Evolutionary conservation across 2,888 invertebrate species (phyloP).

Genomic region (Nycteola revayana): DNA sequence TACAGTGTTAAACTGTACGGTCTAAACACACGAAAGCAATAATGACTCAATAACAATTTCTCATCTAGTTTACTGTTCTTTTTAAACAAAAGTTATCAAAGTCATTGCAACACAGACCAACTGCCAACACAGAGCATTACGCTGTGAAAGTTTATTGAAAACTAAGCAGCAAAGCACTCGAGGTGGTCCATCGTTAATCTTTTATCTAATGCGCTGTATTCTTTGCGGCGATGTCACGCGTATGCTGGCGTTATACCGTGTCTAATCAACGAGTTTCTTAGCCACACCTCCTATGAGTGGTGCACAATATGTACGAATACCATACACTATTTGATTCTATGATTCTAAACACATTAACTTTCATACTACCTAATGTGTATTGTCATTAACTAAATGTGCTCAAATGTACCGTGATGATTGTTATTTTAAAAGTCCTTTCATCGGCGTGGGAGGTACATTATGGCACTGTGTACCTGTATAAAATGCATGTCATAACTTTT

Average conservation of each 20-base stretch:
- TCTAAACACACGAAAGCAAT: too few relatives aligned
- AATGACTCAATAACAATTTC: too few relatives aligned
- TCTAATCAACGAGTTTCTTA: slow-evolving; percentile 43
- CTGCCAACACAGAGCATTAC: slow-evolving; percentile 1
- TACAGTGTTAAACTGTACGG: too few relatives aligned
- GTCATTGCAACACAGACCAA: too few relatives aligned
- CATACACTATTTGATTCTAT: slow-evolving; percentile 39
- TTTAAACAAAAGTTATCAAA: too few relatives aligned
- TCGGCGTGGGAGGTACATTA: background rate
- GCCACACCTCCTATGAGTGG: slow-evolving; percentile 43
- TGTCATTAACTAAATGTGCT: slow-evolving; percentile 38
- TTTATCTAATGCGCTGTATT: slow-evolving; percentile 48
- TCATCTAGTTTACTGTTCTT: too few relatives aligned
- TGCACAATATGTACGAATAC: too few relatives aligned
- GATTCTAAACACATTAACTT: slow-evolving; percentile 50
- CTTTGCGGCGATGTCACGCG: slow-evolving; percentile 57
- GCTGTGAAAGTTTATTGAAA: slow-evolving; percentile 50
- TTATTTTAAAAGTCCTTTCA: background rate
- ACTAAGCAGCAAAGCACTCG: slow-evolving; percentile 44
- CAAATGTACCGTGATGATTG: slow-evolving; percentile 10
- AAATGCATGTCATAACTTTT: too few relatives aligned
- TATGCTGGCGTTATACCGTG: slow-evolving; percentile 35
- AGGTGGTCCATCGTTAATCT: slow-evolving; percentile 69
- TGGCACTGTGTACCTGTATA: too few relatives aligned
- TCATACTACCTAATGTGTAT: slow-evolving; percentile 52